Evolutionary conservation across 2,113 vertebrate species (phyloP).

Genomic region (Drymodes brunneopygia): DNA sequence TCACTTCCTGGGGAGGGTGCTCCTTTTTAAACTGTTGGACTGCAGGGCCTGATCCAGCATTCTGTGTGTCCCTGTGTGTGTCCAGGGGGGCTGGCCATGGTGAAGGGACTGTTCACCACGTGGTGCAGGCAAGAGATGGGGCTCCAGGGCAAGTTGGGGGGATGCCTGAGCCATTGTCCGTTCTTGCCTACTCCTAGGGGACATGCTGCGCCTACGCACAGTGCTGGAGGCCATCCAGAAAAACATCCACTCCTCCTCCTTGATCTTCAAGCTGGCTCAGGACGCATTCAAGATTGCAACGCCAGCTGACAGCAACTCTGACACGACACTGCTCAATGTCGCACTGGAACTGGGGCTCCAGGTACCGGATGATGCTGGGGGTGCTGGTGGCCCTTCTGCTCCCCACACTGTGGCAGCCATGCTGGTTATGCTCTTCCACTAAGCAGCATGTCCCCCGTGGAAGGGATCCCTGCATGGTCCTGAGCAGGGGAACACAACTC

Average conservation of each 20-base stretch:
- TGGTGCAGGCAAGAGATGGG: background rate
- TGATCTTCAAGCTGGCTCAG: constrained; percentile 98
- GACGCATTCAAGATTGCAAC: constrained; percentile 98
- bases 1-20: background rate
- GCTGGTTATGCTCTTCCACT: background rate
- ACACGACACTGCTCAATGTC: constrained; percentile 94
- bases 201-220: constrained; percentile 90
- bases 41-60: background rate
- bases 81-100: background rate
- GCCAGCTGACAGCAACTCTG: constrained; percentile 88
- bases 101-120: background rate
- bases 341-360: constrained; percentile 94
- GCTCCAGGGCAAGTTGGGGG: background rate
- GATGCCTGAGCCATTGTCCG: background rate
- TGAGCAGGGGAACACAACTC: background rate
- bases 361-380: constrained; percentile 62
- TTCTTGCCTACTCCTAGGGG: constrained; percentile 73
- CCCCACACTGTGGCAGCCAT: fast-evolving
- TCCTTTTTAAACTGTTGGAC: background rate
- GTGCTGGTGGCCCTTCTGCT: background rate
- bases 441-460: background rate
- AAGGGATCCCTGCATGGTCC: background rate
- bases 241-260: constrained; percentile 96
- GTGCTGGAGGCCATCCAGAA: constrained; percentile 98
- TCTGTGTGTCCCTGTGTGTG: background rate